phyloP scores from a whole-genome alignment of 2,888 invertebrate genomes.

The Cosmia pyralina region DNA sequence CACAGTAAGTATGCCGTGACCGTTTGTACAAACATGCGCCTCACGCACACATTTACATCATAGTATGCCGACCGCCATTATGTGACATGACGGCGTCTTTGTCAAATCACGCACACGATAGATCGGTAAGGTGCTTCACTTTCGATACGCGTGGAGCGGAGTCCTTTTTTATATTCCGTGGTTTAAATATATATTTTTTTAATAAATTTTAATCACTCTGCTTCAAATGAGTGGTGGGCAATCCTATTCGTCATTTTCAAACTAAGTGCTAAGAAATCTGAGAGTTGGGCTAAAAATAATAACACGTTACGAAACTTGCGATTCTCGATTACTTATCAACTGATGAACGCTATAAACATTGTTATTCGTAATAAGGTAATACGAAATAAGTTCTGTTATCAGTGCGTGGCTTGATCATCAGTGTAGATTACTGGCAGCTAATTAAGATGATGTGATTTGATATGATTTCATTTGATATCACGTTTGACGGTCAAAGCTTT shows the following conservation, averaged over 20 bases:
- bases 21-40: too few relatives aligned
- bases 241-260: neutral
- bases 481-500: neutral
- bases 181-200: too few relatives aligned
- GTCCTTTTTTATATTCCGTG: too few relatives aligned
- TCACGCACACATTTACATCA: too few relatives aligned
- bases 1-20: too few relatives aligned
- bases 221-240: neutral
- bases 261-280: neutral
- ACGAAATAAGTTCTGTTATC: slow-evolving; percentile 13
- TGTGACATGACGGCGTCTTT: too few relatives aligned
- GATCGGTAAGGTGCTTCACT: too few relatives aligned
- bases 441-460: slow-evolving; percentile 7
- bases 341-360: neutral
- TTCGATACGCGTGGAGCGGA: too few relatives aligned
- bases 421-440: slow-evolving; percentile 10
- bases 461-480: neutral
- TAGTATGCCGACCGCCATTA: too few relatives aligned
- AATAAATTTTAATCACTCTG: neutral
- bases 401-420: neutral
- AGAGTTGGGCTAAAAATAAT: neutral
- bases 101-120: too few relatives aligned
- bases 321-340: neutral
- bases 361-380: neutral
- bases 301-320: neutral